phyloP scores from a whole-genome alignment of 2,113 vertebrate genomes.

The Equus quagga region DNA sequence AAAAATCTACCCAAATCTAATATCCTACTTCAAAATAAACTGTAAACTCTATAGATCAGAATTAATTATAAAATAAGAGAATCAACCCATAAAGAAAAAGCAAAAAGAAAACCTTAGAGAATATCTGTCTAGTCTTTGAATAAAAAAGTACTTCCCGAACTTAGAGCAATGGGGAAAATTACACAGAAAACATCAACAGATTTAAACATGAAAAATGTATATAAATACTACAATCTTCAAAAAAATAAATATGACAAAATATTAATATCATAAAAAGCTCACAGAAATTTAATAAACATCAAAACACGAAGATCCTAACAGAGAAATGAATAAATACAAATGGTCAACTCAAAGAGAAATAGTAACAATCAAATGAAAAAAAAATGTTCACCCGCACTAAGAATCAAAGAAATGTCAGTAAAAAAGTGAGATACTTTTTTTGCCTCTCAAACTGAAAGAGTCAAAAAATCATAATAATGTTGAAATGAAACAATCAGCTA shows the following conservation, averaged over 20 bases:
- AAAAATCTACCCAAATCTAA: background rate
- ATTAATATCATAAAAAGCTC: background rate
- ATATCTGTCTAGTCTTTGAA: background rate
- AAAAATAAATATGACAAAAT: background rate
- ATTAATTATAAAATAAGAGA: constrained; percentile 20
- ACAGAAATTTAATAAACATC: constrained; percentile 41
- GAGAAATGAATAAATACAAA: constrained; percentile 21
- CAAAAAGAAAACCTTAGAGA: background rate
- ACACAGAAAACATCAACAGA: constrained; percentile 12
- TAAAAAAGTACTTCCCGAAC: background rate
- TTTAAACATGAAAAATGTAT: constrained; percentile 29
- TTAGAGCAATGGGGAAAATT: constrained; percentile 24
- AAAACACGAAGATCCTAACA: background rate
- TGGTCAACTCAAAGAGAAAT: background rate
- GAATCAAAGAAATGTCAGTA: background rate
- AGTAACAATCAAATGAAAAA: background rate
- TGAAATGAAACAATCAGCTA: constrained; percentile 33
- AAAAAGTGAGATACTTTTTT: background rate
- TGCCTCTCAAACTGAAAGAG: background rate
- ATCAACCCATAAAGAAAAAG: background rate
- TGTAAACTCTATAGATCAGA: background rate
- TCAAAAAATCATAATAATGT: background rate
- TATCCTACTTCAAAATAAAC: background rate
- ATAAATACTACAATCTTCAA: background rate
- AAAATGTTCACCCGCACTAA: background rate